phyloP scores from a whole-genome alignment of 2,113 vertebrate species.

The Morone saxatilis region DNA sequence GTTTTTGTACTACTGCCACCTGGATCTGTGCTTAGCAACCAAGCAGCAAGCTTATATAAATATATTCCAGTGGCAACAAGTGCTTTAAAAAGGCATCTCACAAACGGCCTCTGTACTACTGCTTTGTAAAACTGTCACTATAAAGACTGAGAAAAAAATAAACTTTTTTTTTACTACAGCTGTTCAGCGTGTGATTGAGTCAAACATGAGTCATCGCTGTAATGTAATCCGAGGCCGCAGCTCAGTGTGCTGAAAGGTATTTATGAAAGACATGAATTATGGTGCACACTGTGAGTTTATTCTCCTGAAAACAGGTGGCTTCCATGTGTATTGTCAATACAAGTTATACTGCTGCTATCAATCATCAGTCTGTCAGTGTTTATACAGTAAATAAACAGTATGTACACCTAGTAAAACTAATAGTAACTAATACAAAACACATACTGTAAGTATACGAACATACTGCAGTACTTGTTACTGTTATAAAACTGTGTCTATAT shows the following conservation, averaged over 20 bases:
- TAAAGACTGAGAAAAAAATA: slow-evolving; percentile 73
- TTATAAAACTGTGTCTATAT: slow-evolving; percentile 40
- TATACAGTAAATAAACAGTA: slow-evolving; percentile 38
- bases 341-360: slow-evolving; percentile 26
- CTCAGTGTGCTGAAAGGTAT: slow-evolving; percentile 21
- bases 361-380: slow-evolving; percentile 27
- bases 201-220: slow-evolving; percentile 3
- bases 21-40: slow-evolving; percentile 46
- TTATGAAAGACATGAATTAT: slow-evolving; percentile 37
- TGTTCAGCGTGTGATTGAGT: slow-evolving; percentile 48
- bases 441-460: slow-evolving; percentile 12
- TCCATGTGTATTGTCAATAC: slow-evolving; percentile 38
- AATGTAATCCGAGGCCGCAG: slow-evolving; percentile 10
- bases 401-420: slow-evolving; percentile 45
- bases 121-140: slow-evolving; percentile 82
- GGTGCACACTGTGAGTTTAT: slow-evolving; percentile 49
- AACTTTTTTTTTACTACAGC: slow-evolving; percentile 63
- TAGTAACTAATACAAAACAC: slow-evolving; percentile 33
- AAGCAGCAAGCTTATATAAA: slow-evolving; percentile 37
- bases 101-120: slow-evolving; percentile 78
- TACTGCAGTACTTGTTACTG: neutral
- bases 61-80: slow-evolving; percentile 52
- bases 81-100: slow-evolving; percentile 63
- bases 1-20: slow-evolving; percentile 56
- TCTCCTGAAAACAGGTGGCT: slow-evolving; percentile 45